Base-by-base conservation (phyloP, 2,797 vertebrate genomes). In the Hozukius guyotensis region DNA sequence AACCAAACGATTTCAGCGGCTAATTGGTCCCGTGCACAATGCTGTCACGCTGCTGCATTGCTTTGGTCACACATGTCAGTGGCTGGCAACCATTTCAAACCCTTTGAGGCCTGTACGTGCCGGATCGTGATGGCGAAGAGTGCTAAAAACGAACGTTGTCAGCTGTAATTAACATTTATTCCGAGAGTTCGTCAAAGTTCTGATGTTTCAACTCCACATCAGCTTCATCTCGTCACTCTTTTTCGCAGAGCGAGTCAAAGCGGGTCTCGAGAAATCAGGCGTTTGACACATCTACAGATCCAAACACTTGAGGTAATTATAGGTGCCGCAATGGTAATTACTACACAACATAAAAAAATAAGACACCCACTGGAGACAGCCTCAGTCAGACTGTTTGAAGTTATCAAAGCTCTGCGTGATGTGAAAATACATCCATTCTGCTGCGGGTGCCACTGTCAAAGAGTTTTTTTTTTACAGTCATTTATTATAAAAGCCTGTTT, bases 221-320 rank as follows among this genome's bases (percentile, higher is more conserved):
- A 5, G 6, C 53, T 46, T 69, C 24, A 46, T 32, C 55, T 24
- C 29, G 13, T 36, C 60, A 42, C 36, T 52, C 32, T 53, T 12
- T 49, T 5, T 38, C 13, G 57, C 69, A 60, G 55, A 69, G 18
- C 14, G 10, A 74, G 80, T 36, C 22, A 81, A 76, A 90, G 55
- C 52, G 24, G 24, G 63, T 55, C 69, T 75, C 67, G 67, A n/a
- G 68, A 79, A 82, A 87, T 88, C 81, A 78, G 72, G 79, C 38
- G 59, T 87, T 86, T 93, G 92, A 94, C 92, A 86, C 85, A 83
- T 93, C 85, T 89, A 72, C 73, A 91, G 80, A 91, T 93, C 91
- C 91, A 62, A 89, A 93, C 89, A 89, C 83, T 87, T 38, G 38
- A 83, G 80, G 88, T 95, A 96, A 96, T 95, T 94, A 92, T 74